Conservation (phyloP, 2,888 invertebrate genomes). For the Ditula angustiorana region DNA sequence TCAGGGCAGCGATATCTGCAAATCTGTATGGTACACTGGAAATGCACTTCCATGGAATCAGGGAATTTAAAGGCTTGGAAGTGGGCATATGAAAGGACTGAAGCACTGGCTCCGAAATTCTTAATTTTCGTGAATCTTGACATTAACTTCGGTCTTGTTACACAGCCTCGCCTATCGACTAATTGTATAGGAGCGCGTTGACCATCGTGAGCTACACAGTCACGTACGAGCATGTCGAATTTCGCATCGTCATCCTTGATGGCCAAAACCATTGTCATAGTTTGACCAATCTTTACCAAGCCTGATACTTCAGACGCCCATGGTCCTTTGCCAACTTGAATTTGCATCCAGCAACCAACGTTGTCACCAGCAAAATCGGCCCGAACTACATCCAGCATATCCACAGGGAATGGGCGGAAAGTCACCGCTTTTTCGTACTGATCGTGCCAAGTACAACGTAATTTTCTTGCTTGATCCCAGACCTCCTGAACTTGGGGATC, state of each 20-base stretch:
- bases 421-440: slow-evolving; percentile 98
- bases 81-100: slow-evolving; percentile 95
- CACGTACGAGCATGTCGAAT: slow-evolving; percentile 97
- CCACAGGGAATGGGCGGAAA: slow-evolving; percentile 97
- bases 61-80: slow-evolving; percentile 98
- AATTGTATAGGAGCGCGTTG: slow-evolving; percentile 96
- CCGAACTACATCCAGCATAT: slow-evolving; percentile 97
- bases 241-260: slow-evolving; percentile 98
- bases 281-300: slow-evolving; percentile 97
- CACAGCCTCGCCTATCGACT: slow-evolving; percentile 96
- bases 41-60: slow-evolving; percentile 98
- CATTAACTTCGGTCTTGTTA: slow-evolving; percentile 96
- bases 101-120: slow-evolving; percentile 97
- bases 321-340: slow-evolving; percentile 97
- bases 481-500: slow-evolving; percentile 97
- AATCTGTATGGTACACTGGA: slow-evolving; percentile 97
- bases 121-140: slow-evolving; percentile 97
- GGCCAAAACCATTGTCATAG: slow-evolving; percentile 98
- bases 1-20: slow-evolving; percentile 97
- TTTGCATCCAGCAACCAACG: slow-evolving; percentile 99
- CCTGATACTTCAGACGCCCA: slow-evolving; percentile 98
- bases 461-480: slow-evolving; percentile 97
- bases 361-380: slow-evolving; percentile 98
- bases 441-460: slow-evolving; percentile 98
- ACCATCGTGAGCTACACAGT: slow-evolving; percentile 97